These are phyloP conservation scores for Ochlodes sylvanus DNA, from an alignment of 2,888 invertebrate genomes.

Conservation along the genomic window DNA sequence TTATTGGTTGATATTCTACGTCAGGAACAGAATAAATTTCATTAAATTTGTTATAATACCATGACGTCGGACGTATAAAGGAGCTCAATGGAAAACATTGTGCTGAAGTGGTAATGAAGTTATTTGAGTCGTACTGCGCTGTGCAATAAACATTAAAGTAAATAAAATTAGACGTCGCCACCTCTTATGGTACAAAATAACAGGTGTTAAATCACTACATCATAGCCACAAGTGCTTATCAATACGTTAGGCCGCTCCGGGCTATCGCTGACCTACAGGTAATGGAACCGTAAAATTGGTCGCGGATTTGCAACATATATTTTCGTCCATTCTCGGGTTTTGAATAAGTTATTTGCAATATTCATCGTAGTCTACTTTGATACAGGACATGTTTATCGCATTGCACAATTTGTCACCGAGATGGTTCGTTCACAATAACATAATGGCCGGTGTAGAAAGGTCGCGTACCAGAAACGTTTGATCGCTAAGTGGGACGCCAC, in stretches of 20 bases:
- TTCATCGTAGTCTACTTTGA: slow-evolving; percentile 19
- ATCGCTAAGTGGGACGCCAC: slow-evolving; percentile 56
- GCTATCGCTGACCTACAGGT: slow-evolving; percentile 51
- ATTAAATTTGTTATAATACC: too few species aligned
- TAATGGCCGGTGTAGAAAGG: slow-evolving; percentile 68
- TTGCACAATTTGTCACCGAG: slow-evolving; percentile 31
- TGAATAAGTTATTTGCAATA: slow-evolving; percentile 35
- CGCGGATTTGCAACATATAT: slow-evolving; percentile 45
- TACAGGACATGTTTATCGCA: slow-evolving; percentile 30
- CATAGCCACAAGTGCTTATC: slow-evolving; percentile 50
- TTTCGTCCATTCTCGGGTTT: slow-evolving; percentile 39
- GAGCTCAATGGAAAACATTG: background rate
- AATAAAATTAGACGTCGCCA: slow-evolving; percentile 56
- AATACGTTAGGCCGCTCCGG: slow-evolving; percentile 45
- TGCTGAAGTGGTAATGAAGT: slow-evolving; percentile 1
- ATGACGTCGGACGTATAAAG: background rate
- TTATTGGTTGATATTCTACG: background rate
- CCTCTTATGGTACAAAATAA: slow-evolving; percentile 67
- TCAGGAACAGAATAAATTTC: too few species aligned
- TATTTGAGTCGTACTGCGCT: background rate
- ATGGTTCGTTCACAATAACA: slow-evolving; percentile 60
- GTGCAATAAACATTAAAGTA: slow-evolving; percentile 22
- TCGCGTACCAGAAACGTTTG: slow-evolving; percentile 61
- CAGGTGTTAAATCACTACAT: slow-evolving; percentile 57
- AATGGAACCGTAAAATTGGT: slow-evolving; percentile 43